A percentile compares a stretch with the other conserved stretches of the same genome.
Conservation (phyloP, 2,888 invertebrate genomes). For the Acanthosepion pharaonis region DNA sequence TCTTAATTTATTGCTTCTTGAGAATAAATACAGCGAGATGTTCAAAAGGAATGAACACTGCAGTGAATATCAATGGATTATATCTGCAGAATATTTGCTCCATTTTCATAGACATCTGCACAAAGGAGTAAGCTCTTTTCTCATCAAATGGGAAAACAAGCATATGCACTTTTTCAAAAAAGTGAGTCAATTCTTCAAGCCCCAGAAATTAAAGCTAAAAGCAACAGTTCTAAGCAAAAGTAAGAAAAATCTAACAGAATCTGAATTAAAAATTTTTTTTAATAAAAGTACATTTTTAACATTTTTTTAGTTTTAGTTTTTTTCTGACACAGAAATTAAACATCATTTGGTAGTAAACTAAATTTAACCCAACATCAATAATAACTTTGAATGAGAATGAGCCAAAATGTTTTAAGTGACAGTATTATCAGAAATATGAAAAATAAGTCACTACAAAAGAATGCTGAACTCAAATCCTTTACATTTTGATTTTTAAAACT, state of each 20-base stretch:
- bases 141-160: background rate
- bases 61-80: no score
- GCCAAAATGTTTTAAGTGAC: background rate
- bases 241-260: background rate
- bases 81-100: no score
- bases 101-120: no score
- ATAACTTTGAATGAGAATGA: background rate
- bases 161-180: background rate
- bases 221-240: background rate
- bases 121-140: no score
- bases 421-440: background rate
- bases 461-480: background rate
- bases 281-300: background rate
- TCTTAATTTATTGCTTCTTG: no score
- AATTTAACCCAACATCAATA: background rate
- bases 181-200: background rate
- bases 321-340: slow-evolving; percentile 33
- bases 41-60: no score
- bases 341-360: background rate
- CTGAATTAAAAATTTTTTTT: background rate
- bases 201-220: slow-evolving; percentile 24
- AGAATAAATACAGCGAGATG: no score
- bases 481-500: background rate
- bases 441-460: background rate
- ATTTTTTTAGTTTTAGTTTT: background rate